Evolutionary conservation across 1,140 invertebrate genomes (phyloP).

Genomic region (Zaprionus africanus): DNA sequence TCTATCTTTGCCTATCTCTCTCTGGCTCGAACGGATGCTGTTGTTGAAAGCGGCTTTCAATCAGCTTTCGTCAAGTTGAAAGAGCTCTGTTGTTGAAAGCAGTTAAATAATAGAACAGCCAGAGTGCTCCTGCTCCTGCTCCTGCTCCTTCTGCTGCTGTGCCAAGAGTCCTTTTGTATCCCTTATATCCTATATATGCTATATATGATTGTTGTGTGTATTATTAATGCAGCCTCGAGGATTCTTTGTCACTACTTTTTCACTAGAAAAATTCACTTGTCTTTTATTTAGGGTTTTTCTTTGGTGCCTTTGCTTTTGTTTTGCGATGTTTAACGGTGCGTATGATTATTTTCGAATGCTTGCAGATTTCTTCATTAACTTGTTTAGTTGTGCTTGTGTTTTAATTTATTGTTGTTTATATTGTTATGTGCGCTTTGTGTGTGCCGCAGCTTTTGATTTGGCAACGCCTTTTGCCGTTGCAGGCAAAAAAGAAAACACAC

Average conservation of each 20-base stretch:
- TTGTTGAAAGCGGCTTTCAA: slow-evolving; percentile 74
- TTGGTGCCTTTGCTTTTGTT: slow-evolving; percentile 27
- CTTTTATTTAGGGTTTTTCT: slow-evolving; percentile 43
- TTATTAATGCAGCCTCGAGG: slow-evolving; percentile 72
- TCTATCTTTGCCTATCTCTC: slow-evolving; percentile 11
- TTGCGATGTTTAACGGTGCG: slow-evolving; percentile 56
- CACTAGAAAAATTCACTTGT: slow-evolving; percentile 47
- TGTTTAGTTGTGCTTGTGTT: slow-evolving; percentile 20
- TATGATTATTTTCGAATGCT: slow-evolving; percentile 57
- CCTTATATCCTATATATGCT: slow-evolving; percentile 58
- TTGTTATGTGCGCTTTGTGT: slow-evolving; percentile 2
- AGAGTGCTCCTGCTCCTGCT: slow-evolving; percentile 18
- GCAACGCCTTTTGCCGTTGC: slow-evolving; percentile 58
- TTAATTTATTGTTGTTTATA: slow-evolving; percentile 19
- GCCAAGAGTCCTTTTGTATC: slow-evolving; percentile 33
- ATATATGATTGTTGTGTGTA: slow-evolving; percentile 72
- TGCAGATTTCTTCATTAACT: slow-evolving; percentile 30
- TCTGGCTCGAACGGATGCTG: slow-evolving; percentile 58
- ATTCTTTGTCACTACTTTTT: slow-evolving; percentile 35
- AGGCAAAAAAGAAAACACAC: slow-evolving; percentile 18
- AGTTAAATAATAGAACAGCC: slow-evolving; percentile 80
- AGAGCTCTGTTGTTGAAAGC: slow-evolving; percentile 64
- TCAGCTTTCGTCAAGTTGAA: slow-evolving; percentile 76
- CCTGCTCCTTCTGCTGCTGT: slow-evolving; percentile 25
- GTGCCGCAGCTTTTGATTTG: slow-evolving; percentile 49